Percentiles rank a stretch among this genome's conserved stretches.
These are phyloP conservation scores for Anagyrus pseudococci DNA, from an alignment of 2,888 invertebrate species.

Conservation along the genomic window DNA sequence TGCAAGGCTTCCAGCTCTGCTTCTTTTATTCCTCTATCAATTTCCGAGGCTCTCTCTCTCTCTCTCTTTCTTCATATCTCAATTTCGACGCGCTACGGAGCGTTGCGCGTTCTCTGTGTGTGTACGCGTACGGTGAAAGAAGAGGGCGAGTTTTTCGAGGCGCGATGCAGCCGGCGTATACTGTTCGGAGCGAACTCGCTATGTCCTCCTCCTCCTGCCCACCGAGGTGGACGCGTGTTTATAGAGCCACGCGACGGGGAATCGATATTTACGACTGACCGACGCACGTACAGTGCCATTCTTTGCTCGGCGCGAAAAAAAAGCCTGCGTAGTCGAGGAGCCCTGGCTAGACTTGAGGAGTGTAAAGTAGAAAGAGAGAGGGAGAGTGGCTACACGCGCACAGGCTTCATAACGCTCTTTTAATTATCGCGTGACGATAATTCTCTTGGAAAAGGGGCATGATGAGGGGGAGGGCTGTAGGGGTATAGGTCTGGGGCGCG, in stretches of 20 bases:
- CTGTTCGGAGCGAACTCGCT: neutral
- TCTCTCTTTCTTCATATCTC: no score
- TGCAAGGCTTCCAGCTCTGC: constrained; percentile 9
- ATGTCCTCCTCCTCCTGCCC: neutral
- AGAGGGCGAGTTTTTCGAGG: neutral
- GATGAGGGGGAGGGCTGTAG: neutral
- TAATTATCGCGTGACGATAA: constrained; percentile 38
- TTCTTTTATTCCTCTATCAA: neutral
- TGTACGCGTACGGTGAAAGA: neutral
- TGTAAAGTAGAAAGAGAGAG: neutral
- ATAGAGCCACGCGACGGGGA: constrained; percentile 7
- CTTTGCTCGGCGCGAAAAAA: neutral
- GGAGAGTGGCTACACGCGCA: neutral
- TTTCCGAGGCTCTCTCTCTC: neutral
- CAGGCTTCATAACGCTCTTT: constrained; percentile 22
- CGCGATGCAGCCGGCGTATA: neutral
- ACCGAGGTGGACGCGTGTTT: neutral
- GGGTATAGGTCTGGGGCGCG: no score
- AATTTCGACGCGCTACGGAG: no score
- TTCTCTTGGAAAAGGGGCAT: neutral
- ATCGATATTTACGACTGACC: constrained; percentile 35
- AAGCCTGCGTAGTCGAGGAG: neutral
- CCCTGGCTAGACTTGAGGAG: neutral
- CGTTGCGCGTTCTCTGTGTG: no score
- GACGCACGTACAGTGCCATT: constrained; percentile 4